Percentiles rank a stretch among this genome's conserved stretches.
These are phyloP conservation scores for Phrixothrix hirtus DNA, from an alignment of 2,888 invertebrate genomes.

Conservation along the genomic window DNA sequence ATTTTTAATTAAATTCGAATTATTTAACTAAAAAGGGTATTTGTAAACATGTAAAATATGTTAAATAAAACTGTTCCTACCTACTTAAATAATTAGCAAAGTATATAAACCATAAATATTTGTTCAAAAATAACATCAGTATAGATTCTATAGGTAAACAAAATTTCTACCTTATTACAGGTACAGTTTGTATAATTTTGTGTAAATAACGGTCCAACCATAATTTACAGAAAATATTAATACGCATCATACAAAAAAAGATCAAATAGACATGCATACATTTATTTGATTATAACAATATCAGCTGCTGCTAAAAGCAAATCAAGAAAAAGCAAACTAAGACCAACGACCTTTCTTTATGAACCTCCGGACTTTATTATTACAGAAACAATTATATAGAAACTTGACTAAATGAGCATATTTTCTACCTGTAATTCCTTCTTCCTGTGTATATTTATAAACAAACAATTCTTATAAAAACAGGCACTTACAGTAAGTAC, in stretches of 20 bases:
- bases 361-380: slow-evolving; percentile 41
- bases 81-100: no score
- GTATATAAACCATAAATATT: no score
- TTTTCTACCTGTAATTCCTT: slow-evolving; percentile 45
- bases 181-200: no score
- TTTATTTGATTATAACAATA: background rate
- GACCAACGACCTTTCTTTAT: slow-evolving; percentile 43
- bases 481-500: background rate
- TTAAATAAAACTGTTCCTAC: no score
- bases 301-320: background rate
- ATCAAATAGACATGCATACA: slow-evolving; percentile 1
- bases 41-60: no score
- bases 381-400: slow-evolving; percentile 45
- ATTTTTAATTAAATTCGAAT: no score
- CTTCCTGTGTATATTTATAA: slow-evolving; percentile 43
- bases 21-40: no score
- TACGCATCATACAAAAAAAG: slow-evolving; percentile 1
- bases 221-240: slow-evolving; percentile 8
- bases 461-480: slow-evolving; percentile 32
- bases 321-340: slow-evolving; percentile 8
- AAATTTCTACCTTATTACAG: no score
- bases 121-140: no score
- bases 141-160: no score
- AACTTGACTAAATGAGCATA: slow-evolving; percentile 45
- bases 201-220: slow-evolving; percentile 6